phyloP scores from a whole-genome alignment of 2,797 vertebrate species.

The Pagetopsis macropterus region DNA sequence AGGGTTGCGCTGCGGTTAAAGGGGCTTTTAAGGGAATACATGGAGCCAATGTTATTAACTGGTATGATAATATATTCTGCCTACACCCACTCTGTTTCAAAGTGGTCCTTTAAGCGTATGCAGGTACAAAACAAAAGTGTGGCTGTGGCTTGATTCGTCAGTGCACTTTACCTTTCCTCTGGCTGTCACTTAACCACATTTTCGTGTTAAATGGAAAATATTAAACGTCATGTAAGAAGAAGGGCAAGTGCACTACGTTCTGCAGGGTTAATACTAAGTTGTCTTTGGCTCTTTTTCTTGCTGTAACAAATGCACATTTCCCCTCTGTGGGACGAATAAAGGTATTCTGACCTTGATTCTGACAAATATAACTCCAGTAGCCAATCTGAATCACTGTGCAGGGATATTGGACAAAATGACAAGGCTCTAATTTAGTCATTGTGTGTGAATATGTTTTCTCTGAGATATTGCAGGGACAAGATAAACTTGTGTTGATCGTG shows the following conservation, averaged over 20 bases:
- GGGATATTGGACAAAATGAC: neutral
- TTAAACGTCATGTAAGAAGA: neutral
- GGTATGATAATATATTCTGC: neutral
- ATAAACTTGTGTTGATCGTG: neutral
- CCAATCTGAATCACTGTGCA: neutral
- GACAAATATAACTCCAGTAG: neutral
- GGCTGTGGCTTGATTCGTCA: conserved; percentile 1
- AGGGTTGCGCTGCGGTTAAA: conserved; percentile 3
- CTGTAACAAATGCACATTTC: too few relatives aligned
- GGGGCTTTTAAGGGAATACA: conserved; percentile 4
- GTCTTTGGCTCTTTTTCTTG: too few relatives aligned
- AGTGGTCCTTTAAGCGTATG: conserved; percentile 1
- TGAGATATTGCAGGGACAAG: neutral
- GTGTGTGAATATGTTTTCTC: neutral
- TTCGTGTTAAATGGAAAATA: neutral
- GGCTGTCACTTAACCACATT: neutral
- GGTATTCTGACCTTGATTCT: too few relatives aligned
- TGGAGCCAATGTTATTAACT: neutral
- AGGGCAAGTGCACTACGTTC: neutral
- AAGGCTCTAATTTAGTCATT: neutral
- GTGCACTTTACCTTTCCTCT: neutral
- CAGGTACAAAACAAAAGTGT: conserved; percentile 1
- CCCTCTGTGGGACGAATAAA: too few relatives aligned
- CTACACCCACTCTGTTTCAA: conserved; percentile 7
- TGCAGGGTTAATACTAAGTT: neutral